Evolutionary conservation across 1,140 invertebrate species (phyloP).

Genomic region (Panagrolaimus sp.): DNA sequence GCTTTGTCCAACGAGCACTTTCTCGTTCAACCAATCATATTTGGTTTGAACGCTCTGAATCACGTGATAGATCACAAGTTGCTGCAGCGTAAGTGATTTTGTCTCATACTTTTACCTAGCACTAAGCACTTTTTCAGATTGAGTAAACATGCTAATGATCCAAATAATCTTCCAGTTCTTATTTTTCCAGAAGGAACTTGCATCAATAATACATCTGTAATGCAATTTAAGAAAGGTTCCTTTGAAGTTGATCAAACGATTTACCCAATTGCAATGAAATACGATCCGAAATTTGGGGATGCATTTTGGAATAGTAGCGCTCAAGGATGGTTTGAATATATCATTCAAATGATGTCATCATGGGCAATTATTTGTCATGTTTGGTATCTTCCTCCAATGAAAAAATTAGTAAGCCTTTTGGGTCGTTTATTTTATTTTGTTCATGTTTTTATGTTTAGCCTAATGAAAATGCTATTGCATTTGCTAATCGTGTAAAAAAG

Average conservation of each 20-base stretch:
- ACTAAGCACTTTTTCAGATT: constrained; percentile 22
- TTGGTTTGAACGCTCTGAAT: constrained; percentile 96
- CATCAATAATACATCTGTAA: constrained; percentile 97
- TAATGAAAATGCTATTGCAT: constrained; percentile 59
- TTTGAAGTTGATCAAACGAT: constrained; percentile 75
- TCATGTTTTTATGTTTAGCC: neutral
- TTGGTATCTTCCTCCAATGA: constrained; percentile 94
- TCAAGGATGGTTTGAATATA: constrained; percentile 86
- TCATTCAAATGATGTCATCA: constrained; percentile 96
- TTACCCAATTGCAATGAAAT: constrained; percentile 66
- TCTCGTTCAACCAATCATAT: constrained; percentile 89
- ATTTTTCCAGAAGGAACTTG: constrained; percentile 99
- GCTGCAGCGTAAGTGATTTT: constrained; percentile 62
- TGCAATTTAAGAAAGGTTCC: constrained; percentile 99
- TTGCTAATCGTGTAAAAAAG: constrained; percentile 61
- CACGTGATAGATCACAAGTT: constrained; percentile 83
- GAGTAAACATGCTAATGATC: constrained; percentile 83
- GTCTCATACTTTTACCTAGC: neutral
- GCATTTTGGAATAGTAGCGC: constrained; percentile 95
- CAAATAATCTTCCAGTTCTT: constrained; percentile 86
- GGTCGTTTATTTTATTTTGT: too few species aligned
- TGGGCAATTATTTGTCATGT: constrained; percentile 99
- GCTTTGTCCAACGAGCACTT: constrained; percentile 82
- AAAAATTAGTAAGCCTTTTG: neutral
- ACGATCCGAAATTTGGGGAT: constrained; percentile 94